phyloP scores from a whole-genome alignment of 2,797 vertebrate species.

The Ispidina picta region DNA sequence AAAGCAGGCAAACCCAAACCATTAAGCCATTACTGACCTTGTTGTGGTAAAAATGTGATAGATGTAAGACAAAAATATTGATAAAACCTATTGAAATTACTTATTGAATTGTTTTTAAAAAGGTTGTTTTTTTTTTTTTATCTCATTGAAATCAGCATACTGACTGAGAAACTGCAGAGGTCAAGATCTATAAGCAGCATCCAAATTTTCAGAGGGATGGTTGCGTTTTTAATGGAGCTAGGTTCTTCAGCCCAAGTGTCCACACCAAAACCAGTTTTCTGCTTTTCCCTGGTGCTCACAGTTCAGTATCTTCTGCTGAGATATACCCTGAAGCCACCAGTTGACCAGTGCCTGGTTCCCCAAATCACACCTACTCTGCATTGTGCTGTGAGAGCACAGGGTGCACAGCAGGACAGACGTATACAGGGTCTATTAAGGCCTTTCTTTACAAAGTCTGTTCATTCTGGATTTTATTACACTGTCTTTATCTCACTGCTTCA shows the following conservation, averaged over 20 bases:
- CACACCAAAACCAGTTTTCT: not conserved
- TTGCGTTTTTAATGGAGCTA: not conserved
- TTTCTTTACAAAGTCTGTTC: not conserved
- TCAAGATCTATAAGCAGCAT: not conserved
- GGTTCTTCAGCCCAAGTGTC: rapidly evolving
- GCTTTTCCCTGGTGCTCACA: not conserved
- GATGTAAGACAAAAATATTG: not conserved
- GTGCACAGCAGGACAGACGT: rapidly evolving
- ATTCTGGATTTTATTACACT: not conserved
- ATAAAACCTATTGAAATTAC: not conserved
- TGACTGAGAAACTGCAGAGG: not conserved
- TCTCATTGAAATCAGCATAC: not conserved
- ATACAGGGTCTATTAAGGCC: not conserved
- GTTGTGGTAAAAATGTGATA: not conserved
- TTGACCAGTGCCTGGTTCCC: not conserved
- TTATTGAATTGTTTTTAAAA: not conserved
- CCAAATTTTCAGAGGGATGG: not conserved
- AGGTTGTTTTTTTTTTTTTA: not conserved
- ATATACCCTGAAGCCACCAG: not conserved
- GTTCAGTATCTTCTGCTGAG: not conserved
- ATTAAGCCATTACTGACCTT: not conserved
- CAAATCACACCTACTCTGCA: rapidly evolving
- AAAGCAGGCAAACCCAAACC: not conserved
- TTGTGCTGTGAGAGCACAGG: rapidly evolving
- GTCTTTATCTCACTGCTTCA: not conserved